phyloP scores from a whole-genome alignment of 2,888 invertebrate species.

The Ommatoiulus sabulosus region DNA sequence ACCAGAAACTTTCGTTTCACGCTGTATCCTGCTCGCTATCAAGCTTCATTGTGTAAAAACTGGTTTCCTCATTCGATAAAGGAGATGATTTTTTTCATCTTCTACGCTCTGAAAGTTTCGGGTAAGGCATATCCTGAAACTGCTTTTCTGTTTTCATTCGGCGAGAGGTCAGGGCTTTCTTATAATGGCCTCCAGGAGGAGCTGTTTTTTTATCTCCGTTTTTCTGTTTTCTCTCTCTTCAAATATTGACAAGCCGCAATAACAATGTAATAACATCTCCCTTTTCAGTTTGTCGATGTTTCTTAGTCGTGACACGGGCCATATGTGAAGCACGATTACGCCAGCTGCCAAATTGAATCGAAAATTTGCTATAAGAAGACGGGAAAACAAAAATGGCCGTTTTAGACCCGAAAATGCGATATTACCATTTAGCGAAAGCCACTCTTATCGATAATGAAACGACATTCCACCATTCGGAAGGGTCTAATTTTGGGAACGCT shows the following conservation, averaged over 20 bases:
- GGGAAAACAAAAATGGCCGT: neutral
- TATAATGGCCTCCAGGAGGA: constrained; percentile 28
- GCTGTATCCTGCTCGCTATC: neutral
- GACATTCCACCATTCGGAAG: too few relatives aligned
- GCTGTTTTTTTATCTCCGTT: constrained; percentile 10
- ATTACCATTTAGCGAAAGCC: too few relatives aligned
- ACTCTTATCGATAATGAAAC: too few relatives aligned
- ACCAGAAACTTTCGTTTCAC: neutral
- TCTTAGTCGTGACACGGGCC: constrained; percentile 31
- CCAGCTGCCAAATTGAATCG: constrained; percentile 12
- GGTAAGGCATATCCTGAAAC: neutral
- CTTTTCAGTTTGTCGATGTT: constrained; percentile 31
- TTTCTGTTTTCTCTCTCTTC: constrained; percentile 10
- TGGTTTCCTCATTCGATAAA: constrained; percentile 1
- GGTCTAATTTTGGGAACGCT: too few relatives aligned
- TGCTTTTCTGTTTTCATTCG: constrained; percentile 28
- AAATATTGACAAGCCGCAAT: constrained; percentile 43
- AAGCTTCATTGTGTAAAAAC: neutral
- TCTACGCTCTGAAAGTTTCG: neutral
- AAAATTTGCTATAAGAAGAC: neutral
- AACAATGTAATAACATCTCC: constrained; percentile 36
- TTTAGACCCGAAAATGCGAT: neutral
- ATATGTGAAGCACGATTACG: constrained; percentile 17
- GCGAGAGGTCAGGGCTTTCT: neutral
- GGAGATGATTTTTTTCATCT: neutral